Evolutionary conservation across 2,113 vertebrate species (phyloP).

Genomic region (Equus przewalskii): DNA sequence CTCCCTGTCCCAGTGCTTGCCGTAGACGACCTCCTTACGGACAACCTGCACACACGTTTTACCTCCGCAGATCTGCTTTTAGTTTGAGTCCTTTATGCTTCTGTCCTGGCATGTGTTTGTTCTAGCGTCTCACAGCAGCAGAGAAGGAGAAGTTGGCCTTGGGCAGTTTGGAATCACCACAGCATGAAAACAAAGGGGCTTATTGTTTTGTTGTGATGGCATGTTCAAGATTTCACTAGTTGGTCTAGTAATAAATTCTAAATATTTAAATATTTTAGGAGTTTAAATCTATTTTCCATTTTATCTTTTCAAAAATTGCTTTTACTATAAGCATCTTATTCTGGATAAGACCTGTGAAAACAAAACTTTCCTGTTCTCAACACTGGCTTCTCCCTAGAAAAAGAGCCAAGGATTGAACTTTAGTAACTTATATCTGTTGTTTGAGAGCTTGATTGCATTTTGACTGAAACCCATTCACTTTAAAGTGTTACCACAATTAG

Average conservation of each 20-base stretch:
- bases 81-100: not conserved
- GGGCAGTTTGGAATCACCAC: conserved; percentile 28
- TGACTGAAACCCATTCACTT: not conserved
- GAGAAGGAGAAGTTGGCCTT: not conserved
- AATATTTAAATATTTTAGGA: conserved; percentile 54
- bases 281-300: conserved; percentile 59
- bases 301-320: conserved; percentile 42
- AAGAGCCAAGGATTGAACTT: conserved; percentile 34
- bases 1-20: not conserved
- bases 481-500: not conserved
- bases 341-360: conserved; percentile 40
- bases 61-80: not conserved
- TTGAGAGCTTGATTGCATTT: conserved; percentile 29
- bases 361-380: not conserved
- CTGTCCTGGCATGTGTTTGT: not conserved
- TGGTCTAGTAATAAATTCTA: conserved; percentile 56
- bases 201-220: conserved; percentile 25
- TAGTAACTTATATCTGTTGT: conserved; percentile 4
- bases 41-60: not conserved
- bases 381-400: conserved; percentile 40
- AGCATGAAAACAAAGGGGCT: conserved; percentile 14
- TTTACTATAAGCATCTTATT: conserved; percentile 57
- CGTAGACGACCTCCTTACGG: not conserved
- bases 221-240: conserved; percentile 26
- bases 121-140: not conserved